Percentiles rank a stretch among this genome's conserved stretches.
Evolutionary conservation across 1,140 invertebrate genomes (phyloP).

Genomic region (Nebria ingens): DNA sequence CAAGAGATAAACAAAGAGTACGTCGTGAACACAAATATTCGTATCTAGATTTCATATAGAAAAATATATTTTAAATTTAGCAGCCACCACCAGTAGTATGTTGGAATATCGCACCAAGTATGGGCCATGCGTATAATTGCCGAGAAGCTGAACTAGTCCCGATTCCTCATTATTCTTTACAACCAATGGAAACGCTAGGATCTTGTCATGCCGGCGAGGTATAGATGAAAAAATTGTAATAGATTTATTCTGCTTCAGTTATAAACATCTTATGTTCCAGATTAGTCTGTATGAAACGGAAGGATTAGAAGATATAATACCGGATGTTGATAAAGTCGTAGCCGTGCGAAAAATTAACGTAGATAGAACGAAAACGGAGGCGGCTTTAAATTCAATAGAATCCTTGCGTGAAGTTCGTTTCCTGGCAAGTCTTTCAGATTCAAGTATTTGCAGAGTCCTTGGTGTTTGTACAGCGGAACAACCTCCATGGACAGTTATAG

Average conservation of each 20-base stretch:
- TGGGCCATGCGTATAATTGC: constrained; percentile 49
- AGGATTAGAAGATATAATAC: constrained; percentile 37
- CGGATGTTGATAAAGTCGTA: constrained; percentile 37
- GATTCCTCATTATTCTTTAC: constrained; percentile 56
- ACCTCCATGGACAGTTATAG: constrained; percentile 61
- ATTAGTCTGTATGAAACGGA: constrained; percentile 44
- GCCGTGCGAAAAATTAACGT: constrained; percentile 36
- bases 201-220: constrained; percentile 67
- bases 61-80: constrained; percentile 26
- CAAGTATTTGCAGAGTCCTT: constrained; percentile 62
- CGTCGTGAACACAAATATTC: constrained; percentile 10
- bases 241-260: constrained; percentile 8
- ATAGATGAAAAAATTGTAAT: constrained; percentile 19
- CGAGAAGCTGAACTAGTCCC: constrained; percentile 46
- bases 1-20: constrained; percentile 49
- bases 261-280: constrained; percentile 28
- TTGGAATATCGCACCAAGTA: constrained; percentile 53
- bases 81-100: constrained; percentile 43
- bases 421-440: constrained; percentile 59
- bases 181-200: constrained; percentile 60
- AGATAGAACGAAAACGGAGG: constrained; percentile 28
- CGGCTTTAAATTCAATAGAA: constrained; percentile 30
- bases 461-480: constrained; percentile 54
- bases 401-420: constrained; percentile 57
- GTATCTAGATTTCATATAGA: neutral